Conservation (phyloP, 1,140 invertebrate genomes). For the Nephila pilipes region DNA sequence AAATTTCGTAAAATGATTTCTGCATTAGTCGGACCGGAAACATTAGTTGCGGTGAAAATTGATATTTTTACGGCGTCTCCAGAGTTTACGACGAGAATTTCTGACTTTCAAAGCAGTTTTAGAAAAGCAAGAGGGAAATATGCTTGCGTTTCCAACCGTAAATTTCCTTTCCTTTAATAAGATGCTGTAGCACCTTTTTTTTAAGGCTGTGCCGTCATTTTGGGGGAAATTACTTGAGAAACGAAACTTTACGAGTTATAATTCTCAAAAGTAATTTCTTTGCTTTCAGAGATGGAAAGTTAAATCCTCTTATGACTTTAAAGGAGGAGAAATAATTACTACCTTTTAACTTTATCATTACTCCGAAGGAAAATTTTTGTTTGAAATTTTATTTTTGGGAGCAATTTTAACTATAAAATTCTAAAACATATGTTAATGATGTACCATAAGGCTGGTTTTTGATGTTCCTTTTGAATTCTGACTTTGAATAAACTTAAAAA, state of each 20-base stretch:
- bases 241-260: conserved; percentile 24
- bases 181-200: not conserved
- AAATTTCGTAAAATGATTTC: conserved; percentile 64
- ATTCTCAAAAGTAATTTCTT: conserved; percentile 15
- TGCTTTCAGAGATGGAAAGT: conserved; percentile 22
- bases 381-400: no score
- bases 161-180: conserved; percentile 33
- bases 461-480: no score
- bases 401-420: no score
- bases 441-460: no score
- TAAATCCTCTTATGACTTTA: not conserved
- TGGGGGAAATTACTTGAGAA: not conserved
- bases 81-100: conserved; percentile 47
- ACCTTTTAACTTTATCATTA: no score
- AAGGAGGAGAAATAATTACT: not conserved
- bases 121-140: not conserved
- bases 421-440: no score
- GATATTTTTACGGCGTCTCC: conserved; percentile 57
- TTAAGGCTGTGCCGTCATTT: not conserved
- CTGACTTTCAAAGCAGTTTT: conserved; percentile 21
- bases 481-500: no score
- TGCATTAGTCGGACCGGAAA: conserved; percentile 52
- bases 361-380: no score
- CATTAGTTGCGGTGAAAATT: conserved; percentile 57
- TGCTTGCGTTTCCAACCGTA: not conserved